Evolutionary conservation across 2,113 vertebrate genomes (phyloP).

Genomic region (Brachionichthys hirsutus): DNA sequence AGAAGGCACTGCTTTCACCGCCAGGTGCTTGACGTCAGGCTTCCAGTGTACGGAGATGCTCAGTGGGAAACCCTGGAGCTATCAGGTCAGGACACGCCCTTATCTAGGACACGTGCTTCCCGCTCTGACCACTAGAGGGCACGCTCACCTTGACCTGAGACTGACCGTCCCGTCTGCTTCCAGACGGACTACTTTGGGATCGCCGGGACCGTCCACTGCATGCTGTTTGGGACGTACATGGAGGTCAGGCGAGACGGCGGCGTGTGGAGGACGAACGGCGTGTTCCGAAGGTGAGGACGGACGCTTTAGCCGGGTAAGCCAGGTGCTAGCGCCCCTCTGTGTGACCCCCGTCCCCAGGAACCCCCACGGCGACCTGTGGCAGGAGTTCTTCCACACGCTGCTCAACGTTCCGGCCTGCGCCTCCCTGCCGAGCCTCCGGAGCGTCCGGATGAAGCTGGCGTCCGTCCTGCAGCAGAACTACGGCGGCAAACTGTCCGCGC

Average conservation of each 20-base stretch:
- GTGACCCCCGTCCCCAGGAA: slow-evolving; percentile 66
- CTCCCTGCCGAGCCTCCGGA: slow-evolving; percentile 73
- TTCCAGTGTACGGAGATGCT: slow-evolving; percentile 97
- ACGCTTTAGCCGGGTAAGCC: no score
- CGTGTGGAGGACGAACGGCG: slow-evolving; percentile 83
- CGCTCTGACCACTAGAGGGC: no score
- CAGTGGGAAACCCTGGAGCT: slow-evolving; percentile 87
- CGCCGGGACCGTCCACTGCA: slow-evolving; percentile 89
- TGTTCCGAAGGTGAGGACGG: slow-evolving; percentile 92
- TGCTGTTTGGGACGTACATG: slow-evolving; percentile 96
- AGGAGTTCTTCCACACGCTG: slow-evolving; percentile 86
- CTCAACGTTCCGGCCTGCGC: slow-evolving; percentile 83
- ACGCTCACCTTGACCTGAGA: no score
- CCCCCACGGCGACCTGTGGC: slow-evolving; percentile 86
- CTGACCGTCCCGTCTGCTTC: not conserved
- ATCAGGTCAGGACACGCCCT: slow-evolving; percentile 82
- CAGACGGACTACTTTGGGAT: slow-evolving; percentile 94
- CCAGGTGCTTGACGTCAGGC: slow-evolving; percentile 87
- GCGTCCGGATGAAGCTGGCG: slow-evolving; percentile 70
- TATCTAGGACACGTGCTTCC: no score
- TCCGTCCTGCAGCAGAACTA: slow-evolving; percentile 79
- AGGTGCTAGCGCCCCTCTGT: no score
- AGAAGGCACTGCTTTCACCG: slow-evolving; percentile 84
- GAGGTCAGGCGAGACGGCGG: slow-evolving; percentile 80
- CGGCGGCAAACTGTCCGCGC: slow-evolving; percentile 76